These are phyloP conservation scores for Astur gentilis DNA, from an alignment of 2,113 vertebrate genomes.

Conservation along the genomic window DNA sequence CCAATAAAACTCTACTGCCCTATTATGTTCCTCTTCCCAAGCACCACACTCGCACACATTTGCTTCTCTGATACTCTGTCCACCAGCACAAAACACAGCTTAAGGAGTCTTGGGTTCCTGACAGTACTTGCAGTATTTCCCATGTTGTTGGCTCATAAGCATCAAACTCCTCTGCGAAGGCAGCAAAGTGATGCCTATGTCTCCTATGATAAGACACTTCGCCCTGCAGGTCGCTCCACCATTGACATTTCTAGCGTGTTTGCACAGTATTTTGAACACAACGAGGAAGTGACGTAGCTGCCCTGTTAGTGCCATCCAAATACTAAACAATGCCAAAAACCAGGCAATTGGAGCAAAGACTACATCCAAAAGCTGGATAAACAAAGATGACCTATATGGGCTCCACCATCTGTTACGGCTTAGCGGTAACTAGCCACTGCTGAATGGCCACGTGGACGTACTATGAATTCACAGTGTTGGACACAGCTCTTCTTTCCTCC, in stretches of 20 bases:
- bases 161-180: background rate
- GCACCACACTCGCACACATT: background rate
- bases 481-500: background rate
- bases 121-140: background rate
- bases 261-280: background rate
- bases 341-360: background rate
- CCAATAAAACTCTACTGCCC: background rate
- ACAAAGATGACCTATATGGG: conserved; percentile 17
- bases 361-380: background rate
- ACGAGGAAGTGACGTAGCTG: background rate
- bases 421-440: background rate
- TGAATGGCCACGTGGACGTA: background rate
- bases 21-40: background rate
- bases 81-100: background rate
- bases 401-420: background rate
- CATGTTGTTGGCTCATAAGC: background rate
- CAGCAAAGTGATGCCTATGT: accelerated
- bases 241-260: background rate
- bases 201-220: background rate
- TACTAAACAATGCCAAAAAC: background rate
- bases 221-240: background rate
- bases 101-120: background rate
- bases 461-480: background rate
- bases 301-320: background rate
- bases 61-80: background rate